These are phyloP conservation scores for Eueides isabella DNA, from an alignment of 1,140 invertebrate species.

Conservation along the genomic window DNA sequence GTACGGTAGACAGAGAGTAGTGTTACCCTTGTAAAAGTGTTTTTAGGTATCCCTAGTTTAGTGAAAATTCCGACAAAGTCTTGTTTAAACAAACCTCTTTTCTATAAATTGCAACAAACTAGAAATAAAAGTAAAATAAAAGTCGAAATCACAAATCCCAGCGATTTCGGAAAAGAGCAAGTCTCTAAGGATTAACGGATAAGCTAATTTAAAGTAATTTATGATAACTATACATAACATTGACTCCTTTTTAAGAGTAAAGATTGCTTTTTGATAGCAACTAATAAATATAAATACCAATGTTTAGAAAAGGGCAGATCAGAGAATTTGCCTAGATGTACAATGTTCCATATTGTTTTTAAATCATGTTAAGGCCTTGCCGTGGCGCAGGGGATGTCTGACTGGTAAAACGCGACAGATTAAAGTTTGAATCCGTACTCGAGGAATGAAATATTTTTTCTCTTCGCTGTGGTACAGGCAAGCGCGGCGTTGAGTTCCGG, in stretches of 20 bases:
- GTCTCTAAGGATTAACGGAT: slow-evolving; percentile 43
- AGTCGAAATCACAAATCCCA: slow-evolving; percentile 47
- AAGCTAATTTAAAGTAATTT: slow-evolving; percentile 47
- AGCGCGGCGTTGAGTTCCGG: no score
- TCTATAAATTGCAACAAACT: slow-evolving; percentile 39
- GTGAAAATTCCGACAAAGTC: slow-evolving; percentile 18
- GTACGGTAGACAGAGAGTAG: no score
- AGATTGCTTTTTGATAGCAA: slow-evolving; percentile 16
- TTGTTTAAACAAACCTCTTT: slow-evolving; percentile 39
- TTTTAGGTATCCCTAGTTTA: background rate
- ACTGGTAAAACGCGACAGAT: no score
- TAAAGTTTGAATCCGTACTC: no score
- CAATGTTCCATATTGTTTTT: background rate
- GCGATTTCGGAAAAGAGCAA: slow-evolving; percentile 41
- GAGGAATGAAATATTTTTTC: no score
- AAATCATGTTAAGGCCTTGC: no score
- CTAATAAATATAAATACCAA: slow-evolving; percentile 10
- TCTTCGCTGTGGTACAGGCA: no score
- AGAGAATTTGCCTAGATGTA: background rate
- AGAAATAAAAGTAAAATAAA: slow-evolving; percentile 47
- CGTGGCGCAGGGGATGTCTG: no score
- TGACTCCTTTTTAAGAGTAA: slow-evolving; percentile 23
- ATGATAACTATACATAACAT: slow-evolving; percentile 28
- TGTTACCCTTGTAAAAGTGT: no score
- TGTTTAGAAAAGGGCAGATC: slow-evolving; percentile 37